Evolutionary conservation across 1,140 invertebrate genomes (phyloP), one percentile per base, ranked within the genome.

Genomic region (Lucilia sericata): DNA sequence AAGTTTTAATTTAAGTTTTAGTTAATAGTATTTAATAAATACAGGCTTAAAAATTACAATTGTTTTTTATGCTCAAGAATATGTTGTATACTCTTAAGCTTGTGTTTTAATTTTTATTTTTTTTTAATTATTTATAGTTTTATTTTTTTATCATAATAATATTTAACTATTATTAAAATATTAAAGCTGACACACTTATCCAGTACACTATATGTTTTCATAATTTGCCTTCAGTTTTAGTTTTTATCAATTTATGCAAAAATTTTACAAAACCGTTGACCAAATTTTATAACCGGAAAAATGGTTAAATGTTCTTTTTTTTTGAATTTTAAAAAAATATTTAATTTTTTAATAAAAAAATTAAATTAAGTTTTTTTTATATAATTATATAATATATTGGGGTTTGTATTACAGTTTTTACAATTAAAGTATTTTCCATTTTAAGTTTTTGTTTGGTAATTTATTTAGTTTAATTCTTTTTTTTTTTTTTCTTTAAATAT

Each of bases 121-220:
- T 2, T 19, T 49, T 80, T 83, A 83, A 21, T 19, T 49, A 70
- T 70, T 85, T 87, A 80, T 83, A 82, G 47, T 86, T 89, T 17
- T 84, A n/a, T 74, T 55, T 76, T 49, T 75, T 83, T n/a, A 42
- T 25, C 21, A 34, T 82, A 55, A 34, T 82, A 34, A 82, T 82
- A 83, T 83, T 36, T 49, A 49, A 65, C 80, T 82, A 88, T 89
- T 85, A 89, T 87, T 89, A 89, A 89, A 89, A 88, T 89, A 89
- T 89, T 89, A 89, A 89, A 89, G 88, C 88, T 89, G 88, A 89
- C 88, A 84, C 70, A 84, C 74, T 81, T 84, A 70, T 81, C 70
- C 83, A 84, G 74, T 84, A 76, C 83, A 55, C 42, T 36, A 80
- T 86, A 25, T 84, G 76, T 86, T 82, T 87, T 2, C 42, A 42